Conservation (phyloP, 2,113 vertebrate genomes). For the Vidua macroura region DNA sequence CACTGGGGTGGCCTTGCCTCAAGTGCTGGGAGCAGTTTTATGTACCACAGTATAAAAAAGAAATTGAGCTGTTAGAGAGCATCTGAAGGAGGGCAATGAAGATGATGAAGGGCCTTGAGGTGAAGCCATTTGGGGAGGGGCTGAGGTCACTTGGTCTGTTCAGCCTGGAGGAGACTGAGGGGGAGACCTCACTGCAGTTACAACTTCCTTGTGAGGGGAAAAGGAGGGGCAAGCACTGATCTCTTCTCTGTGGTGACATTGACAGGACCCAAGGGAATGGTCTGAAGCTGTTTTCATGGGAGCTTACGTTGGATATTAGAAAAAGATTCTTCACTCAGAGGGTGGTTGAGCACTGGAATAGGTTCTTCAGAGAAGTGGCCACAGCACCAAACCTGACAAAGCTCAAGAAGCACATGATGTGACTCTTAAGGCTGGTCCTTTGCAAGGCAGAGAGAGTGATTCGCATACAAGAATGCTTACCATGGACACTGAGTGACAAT, state of each 20-base stretch:
- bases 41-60: accelerated
- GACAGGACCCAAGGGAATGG: not conserved
- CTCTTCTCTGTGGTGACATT: not conserved
- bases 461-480: not conserved
- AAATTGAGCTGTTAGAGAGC: not conserved
- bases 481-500: not conserved
- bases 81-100: not conserved
- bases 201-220: not conserved
- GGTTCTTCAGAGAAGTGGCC: not conserved
- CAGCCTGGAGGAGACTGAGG: not conserved
- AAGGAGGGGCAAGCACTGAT: not conserved
- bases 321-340: not conserved
- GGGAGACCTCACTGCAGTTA: not conserved
- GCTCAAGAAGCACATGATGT: not conserved
- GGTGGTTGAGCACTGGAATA: not conserved
- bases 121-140: accelerated
- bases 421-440: not conserved
- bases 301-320: no score
- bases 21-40: not conserved
- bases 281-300: not conserved
- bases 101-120: not conserved
- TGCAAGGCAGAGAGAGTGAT: not conserved
- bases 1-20: accelerated
- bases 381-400: not conserved
- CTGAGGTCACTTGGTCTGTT: not conserved